Evolutionary conservation across 2,797 vertebrate species (phyloP).

Genomic region (Liasis olivaceus): DNA sequence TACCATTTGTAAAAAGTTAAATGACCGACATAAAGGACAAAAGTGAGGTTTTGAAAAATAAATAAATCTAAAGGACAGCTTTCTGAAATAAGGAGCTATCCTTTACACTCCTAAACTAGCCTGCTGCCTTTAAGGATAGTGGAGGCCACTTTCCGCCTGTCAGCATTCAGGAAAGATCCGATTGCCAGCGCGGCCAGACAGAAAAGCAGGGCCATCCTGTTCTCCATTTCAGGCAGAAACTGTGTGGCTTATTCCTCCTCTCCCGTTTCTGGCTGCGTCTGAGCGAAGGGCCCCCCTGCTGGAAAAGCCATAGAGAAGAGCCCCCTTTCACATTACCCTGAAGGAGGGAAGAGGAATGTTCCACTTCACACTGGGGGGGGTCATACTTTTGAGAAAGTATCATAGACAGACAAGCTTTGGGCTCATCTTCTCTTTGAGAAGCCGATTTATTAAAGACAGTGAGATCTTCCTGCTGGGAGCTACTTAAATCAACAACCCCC

Average conservation of each 20-base stretch:
- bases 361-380: not conserved
- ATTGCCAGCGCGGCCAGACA: not conserved
- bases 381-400: not conserved
- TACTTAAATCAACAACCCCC: not conserved
- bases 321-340: too few species aligned
- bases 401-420: not conserved
- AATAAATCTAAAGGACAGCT: not conserved
- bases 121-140: not conserved
- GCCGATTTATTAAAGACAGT: not conserved
- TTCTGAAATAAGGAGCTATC: not conserved
- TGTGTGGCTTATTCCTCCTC: not conserved
- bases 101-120: not conserved
- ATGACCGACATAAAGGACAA: too few species aligned
- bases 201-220: not conserved
- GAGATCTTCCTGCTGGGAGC: not conserved
- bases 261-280: not conserved
- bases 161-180: not conserved
- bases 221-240: not conserved
- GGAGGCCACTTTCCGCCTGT: not conserved
- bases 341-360: too few species aligned
- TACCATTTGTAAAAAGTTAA: too few species aligned
- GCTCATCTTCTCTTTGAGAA: not conserved
- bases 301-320: too few species aligned
- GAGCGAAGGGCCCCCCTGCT: not conserved
- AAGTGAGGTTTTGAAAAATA: too few species aligned